phyloP scores from a whole-genome alignment of 2,888 invertebrate species.

The Raillietiella orientalis region DNA sequence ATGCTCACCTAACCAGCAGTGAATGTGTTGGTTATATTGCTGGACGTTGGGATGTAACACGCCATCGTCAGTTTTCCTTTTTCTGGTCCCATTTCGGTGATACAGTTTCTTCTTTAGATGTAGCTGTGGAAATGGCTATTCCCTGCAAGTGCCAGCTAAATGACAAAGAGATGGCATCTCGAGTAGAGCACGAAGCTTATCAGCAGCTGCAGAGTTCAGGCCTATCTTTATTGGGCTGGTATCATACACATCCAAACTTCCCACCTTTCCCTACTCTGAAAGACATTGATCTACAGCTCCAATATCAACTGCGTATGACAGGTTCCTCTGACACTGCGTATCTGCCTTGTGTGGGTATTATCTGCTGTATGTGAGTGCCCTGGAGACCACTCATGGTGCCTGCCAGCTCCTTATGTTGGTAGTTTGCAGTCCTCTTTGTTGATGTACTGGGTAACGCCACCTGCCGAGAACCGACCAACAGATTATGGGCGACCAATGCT shows the following conservation, averaged over 20 bases:
- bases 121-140: no score
- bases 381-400: not conserved
- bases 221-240: constrained; percentile 44
- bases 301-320: constrained; percentile 79
- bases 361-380: constrained; percentile 36
- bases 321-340: constrained; percentile 70
- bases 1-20: constrained; percentile 67
- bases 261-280: constrained; percentile 47
- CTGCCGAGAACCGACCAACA: constrained; percentile 60
- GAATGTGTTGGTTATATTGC: constrained; percentile 89
- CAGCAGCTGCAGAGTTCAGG: no score
- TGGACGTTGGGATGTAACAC: constrained; percentile 75
- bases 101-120: no score
- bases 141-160: no score
- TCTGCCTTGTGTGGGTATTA: constrained; percentile 65
- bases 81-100: not conserved
- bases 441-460: constrained; percentile 84
- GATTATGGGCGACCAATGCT: constrained; percentile 77
- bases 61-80: constrained; percentile 44
- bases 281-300: constrained; percentile 71
- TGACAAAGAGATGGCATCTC: no score
- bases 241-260: constrained; percentile 69
- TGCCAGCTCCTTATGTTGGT: constrained; percentile 11
- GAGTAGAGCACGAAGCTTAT: no score
- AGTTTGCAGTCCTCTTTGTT: constrained; percentile 49